Conservation (phyloP, 2,888 invertebrate species). For the Andrena camellia region DNA sequence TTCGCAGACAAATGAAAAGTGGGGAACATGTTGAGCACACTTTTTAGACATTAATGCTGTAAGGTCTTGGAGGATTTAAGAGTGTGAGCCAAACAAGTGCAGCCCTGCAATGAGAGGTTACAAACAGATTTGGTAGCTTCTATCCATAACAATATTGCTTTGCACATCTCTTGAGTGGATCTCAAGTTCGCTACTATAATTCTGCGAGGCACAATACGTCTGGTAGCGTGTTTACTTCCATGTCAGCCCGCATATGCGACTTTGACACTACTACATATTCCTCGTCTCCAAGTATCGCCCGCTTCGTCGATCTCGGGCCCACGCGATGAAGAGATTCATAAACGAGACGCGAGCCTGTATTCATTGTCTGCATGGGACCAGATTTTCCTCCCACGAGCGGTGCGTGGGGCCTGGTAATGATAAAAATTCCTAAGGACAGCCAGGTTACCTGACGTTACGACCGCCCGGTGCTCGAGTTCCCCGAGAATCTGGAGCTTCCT, state of each 20-base stretch:
- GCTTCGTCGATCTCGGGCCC: conserved; percentile 45
- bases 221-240: conserved; percentile 60
- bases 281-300: conserved; percentile 22
- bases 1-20: too few relatives aligned
- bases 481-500: conserved; percentile 50
- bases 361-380: conserved; percentile 64
- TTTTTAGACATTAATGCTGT: too few relatives aligned
- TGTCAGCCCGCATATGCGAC: conserved; percentile 59
- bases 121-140: too few relatives aligned
- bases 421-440: conserved; percentile 60
- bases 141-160: too few relatives aligned
- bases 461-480: conserved; percentile 49
- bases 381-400: conserved; percentile 71
- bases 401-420: conserved; percentile 65
- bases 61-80: too few relatives aligned
- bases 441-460: conserved; percentile 50
- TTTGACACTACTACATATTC: not conserved
- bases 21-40: too few relatives aligned
- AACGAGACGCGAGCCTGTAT: conserved; percentile 62
- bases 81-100: too few relatives aligned
- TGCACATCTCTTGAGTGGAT: too few relatives aligned
- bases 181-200: too few relatives aligned
- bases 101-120: too few relatives aligned
- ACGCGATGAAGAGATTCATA: conserved; percentile 72
- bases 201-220: conserved; percentile 10